A percentile compares a stretch with the other conserved stretches of the same genome.
Conservation (phyloP, 37 sponge, comb jelly and placozoan species). For the Tethya wilhelma region DNA sequence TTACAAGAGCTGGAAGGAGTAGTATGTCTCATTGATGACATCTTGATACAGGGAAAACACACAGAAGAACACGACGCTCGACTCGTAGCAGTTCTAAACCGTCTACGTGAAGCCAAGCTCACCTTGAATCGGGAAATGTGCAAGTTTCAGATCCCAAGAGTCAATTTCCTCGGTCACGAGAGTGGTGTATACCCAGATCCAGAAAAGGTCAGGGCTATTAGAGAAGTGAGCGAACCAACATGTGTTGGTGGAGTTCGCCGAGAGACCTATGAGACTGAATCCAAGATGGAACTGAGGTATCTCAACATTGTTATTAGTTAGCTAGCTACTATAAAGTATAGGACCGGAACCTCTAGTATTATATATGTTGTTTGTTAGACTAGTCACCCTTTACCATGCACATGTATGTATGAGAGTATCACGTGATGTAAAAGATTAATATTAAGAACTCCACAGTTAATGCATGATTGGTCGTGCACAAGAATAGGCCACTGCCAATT, state of each 20-base stretch:
- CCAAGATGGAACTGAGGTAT: too few species aligned
- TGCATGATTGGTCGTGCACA: too few species aligned
- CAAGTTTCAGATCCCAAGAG: conserved; percentile 16
- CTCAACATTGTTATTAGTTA: too few species aligned
- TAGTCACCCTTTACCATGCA: too few species aligned
- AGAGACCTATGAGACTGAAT: too few species aligned
- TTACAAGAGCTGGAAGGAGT: conserved; percentile 40
- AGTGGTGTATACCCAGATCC: conserved; percentile 47
- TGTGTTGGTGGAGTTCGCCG: conserved; percentile 14
- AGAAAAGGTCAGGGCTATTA: conserved; percentile 44
- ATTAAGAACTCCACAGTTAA: too few species aligned
- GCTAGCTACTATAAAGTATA: too few species aligned
- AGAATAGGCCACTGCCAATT: too few species aligned
- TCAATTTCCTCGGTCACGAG: conserved; percentile 14
- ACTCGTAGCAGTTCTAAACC: conserved; percentile 13
- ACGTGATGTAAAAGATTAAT: too few species aligned
- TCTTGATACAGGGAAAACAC: neutral
- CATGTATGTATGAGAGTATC: too few species aligned
- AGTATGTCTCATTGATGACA: conserved; percentile 30
- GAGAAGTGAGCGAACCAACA: neutral
- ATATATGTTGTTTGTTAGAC: too few species aligned
- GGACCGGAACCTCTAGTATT: too few species aligned
- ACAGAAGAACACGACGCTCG: conserved; percentile 32
- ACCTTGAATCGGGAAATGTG: conserved; percentile 53
- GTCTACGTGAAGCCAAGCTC: conserved; percentile 19